Percentiles rank a stretch among this genome's conserved stretches.
Evolutionary conservation across 2,888 invertebrate genomes (phyloP).

Genomic region (Merodon equestris): DNA sequence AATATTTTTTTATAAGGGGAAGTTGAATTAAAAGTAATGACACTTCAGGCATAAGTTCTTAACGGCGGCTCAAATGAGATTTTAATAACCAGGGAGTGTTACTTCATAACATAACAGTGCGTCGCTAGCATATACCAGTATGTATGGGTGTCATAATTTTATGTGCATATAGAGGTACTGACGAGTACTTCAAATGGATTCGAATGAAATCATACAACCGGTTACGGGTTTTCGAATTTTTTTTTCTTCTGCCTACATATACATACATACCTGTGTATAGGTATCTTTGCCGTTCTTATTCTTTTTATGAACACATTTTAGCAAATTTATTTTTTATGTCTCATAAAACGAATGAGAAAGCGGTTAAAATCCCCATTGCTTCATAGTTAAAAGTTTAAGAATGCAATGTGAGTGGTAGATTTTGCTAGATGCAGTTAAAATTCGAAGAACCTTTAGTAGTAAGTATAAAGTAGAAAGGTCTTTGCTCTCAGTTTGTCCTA

Average conservation of each 20-base stretch:
- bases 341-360: constrained; percentile 20
- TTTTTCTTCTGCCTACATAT: too few relatives aligned
- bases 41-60: constrained; percentile 17
- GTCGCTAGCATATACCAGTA: background rate
- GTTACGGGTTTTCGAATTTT: background rate
- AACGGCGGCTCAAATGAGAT: constrained; percentile 36
- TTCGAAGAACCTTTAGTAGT: too few relatives aligned
- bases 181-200: background rate
- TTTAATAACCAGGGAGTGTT: constrained; percentile 42
- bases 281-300: constrained; percentile 7
- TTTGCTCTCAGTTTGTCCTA: too few relatives aligned
- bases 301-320: background rate
- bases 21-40: constrained; percentile 52
- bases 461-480: too few relatives aligned
- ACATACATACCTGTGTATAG: too few relatives aligned
- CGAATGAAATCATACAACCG: constrained; percentile 20
- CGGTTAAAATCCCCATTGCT: background rate
- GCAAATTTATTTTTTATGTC: constrained; percentile 24
- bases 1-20: constrained; percentile 1
- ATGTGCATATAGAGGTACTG: too few relatives aligned
- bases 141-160: background rate
- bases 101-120: background rate
- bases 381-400: too few relatives aligned
- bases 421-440: too few relatives aligned
- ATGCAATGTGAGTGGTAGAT: too few relatives aligned